A percentile compares a stretch with the other conserved stretches of the same genome.
Conservation (phyloP, 2,888 invertebrate species). For the Trachelus troglodyta region DNA sequence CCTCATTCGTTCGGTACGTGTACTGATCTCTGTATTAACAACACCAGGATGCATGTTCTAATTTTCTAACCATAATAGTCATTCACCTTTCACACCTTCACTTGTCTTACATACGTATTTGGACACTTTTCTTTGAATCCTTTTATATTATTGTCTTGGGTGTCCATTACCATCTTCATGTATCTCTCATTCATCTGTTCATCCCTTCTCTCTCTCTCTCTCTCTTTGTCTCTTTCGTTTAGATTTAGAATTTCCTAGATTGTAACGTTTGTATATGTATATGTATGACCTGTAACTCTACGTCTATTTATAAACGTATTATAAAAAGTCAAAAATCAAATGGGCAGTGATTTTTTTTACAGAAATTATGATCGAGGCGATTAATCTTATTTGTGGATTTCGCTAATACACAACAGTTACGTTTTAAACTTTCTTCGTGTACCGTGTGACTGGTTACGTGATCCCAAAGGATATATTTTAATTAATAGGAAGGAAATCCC, state of each 20-base stretch:
- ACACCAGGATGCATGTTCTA: not conserved
- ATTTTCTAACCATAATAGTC: not conserved
- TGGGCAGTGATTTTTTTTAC: no score
- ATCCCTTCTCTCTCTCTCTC: not conserved
- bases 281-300: conserved; percentile 60
- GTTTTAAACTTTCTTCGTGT: no score
- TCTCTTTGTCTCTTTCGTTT: conserved; percentile 47
- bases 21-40: not conserved
- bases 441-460: no score
- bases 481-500: no score
- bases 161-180: not conserved
- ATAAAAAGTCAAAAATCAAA: conserved; percentile 40
- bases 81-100: not conserved
- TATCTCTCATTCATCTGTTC: not conserved
- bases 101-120: not conserved
- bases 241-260: conserved; percentile 56
- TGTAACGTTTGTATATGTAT: conserved; percentile 61
- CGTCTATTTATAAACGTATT: conserved; percentile 65
- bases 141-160: not conserved
- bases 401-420: no score
- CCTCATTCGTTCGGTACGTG: not conserved
- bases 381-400: no score
- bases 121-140: not conserved
- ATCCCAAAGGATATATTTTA: no score
- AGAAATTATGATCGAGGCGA: no score